phyloP scores from a whole-genome alignment of 2,797 vertebrate species.

The Siniperca undulata region DNA sequence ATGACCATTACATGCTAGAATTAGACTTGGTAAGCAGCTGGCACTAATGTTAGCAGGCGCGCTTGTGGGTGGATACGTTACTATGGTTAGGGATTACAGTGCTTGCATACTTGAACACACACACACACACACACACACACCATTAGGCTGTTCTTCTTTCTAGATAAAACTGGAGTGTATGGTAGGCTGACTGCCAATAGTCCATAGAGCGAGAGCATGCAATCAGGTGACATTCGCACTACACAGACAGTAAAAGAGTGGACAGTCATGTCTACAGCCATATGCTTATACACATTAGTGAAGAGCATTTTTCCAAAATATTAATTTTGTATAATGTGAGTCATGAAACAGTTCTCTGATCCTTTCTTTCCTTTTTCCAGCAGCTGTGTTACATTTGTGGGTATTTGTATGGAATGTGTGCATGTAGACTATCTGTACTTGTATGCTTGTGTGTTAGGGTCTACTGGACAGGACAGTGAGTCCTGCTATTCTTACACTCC shows the following conservation, averaged over 20 bases:
- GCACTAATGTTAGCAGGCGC: constrained; percentile 36
- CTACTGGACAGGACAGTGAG: background rate
- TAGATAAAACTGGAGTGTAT: constrained; percentile 62
- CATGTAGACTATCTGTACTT: background rate
- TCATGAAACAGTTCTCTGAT: background rate
- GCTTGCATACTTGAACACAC: constrained; percentile 2
- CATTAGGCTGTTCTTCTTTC: constrained; percentile 36
- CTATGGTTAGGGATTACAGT: constrained; percentile 18
- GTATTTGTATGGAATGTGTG: background rate
- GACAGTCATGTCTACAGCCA: background rate
- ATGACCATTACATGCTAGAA: constrained; percentile 52
- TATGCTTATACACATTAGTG: background rate
- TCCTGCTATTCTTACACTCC: constrained; percentile 11
- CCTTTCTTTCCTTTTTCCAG: background rate
- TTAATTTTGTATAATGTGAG: background rate
- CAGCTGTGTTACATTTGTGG: background rate
- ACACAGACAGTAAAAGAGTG: constrained; percentile 23
- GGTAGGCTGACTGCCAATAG: constrained; percentile 47
- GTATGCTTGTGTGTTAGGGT: background rate
- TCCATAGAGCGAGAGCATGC: constrained; percentile 16
- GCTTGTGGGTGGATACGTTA: constrained; percentile 13
- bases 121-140: background rate
- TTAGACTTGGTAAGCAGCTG: constrained; percentile 57
- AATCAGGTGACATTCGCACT: constrained; percentile 41
- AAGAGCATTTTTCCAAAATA: background rate